Percentiles rank a stretch among this genome's conserved stretches.
Conservation (phyloP, 2,888 invertebrate genomes). For the Agrochola litura region DNA sequence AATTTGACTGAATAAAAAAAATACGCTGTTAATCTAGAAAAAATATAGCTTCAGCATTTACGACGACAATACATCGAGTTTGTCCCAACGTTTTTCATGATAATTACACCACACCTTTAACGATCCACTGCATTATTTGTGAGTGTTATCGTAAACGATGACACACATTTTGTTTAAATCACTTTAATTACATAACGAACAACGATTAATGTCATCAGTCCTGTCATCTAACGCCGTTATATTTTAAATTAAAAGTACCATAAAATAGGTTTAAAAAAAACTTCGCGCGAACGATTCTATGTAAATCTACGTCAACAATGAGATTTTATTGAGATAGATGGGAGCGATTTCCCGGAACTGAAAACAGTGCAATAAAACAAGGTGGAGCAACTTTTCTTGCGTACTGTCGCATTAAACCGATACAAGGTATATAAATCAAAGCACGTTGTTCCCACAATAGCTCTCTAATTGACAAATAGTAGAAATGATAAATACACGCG, state of each 20-base stretch:
- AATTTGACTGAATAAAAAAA: not conserved
- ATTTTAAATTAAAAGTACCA: constrained; percentile 58
- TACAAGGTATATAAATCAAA: constrained; percentile 85
- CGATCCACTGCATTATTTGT: constrained; percentile 57
- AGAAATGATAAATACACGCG: constrained; percentile 89
- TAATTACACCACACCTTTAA: constrained; percentile 42
- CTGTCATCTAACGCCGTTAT: constrained; percentile 46
- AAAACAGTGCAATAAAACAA: constrained; percentile 65
- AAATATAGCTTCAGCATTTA: constrained; percentile 22
- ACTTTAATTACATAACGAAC: constrained; percentile 58
- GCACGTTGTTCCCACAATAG: constrained; percentile 88
- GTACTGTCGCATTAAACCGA: constrained; percentile 68
- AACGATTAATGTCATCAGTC: constrained; percentile 51
- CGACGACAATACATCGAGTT: constrained; percentile 28
- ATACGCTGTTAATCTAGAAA: constrained; percentile 20
- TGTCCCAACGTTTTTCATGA: constrained; percentile 30
- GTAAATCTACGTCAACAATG: constrained; percentile 66
- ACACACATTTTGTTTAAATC: constrained; percentile 59
- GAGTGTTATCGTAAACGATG: constrained; percentile 44
- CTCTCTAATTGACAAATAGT: constrained; percentile 90
- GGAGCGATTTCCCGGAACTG: constrained; percentile 54
- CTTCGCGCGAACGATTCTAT: constrained; percentile 41
- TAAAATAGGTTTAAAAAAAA: constrained; percentile 52
- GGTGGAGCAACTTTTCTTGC: constrained; percentile 64
- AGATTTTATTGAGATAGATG: constrained; percentile 69